phyloP scores from a whole-genome alignment of 2,888 invertebrate genomes.

The Eupeodes latifasciatus region DNA sequence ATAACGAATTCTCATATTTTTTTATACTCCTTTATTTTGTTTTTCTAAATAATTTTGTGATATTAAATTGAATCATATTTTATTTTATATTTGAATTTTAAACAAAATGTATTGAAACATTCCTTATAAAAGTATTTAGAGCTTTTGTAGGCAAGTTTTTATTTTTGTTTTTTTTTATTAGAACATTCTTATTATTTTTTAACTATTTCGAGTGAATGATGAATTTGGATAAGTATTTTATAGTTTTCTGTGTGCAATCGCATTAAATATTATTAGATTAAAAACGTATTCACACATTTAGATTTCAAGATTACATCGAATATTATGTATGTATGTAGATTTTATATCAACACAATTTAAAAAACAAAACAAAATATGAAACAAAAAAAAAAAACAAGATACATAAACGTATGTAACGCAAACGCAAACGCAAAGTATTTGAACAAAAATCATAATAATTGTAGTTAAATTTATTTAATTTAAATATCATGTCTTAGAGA shows the following conservation, averaged over 20 bases:
- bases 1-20: conserved; percentile 53
- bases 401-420: conserved; percentile 27
- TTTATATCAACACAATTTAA: conserved; percentile 69
- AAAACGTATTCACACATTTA: conserved; percentile 48
- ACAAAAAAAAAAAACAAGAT: conserved; percentile 21
- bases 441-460: conserved; percentile 34
- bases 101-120: conserved; percentile 26
- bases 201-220: conserved; percentile 30
- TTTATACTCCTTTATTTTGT: conserved; percentile 3
- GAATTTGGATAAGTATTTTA: conserved; percentile 20
- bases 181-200: conserved; percentile 23
- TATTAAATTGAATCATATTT: conserved; percentile 58
- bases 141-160: neutral
- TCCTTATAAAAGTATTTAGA: conserved; percentile 23
- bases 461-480: conserved; percentile 49
- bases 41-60: conserved; percentile 67
- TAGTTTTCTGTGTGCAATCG: conserved; percentile 42
- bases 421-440: conserved; percentile 27
- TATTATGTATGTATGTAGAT: conserved; percentile 76
- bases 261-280: conserved; percentile 48
- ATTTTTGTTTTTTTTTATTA: neutral
- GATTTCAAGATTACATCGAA: conserved; percentile 71
- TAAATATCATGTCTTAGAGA: conserved; percentile 1
- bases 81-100: conserved; percentile 27
- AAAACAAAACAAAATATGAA: conserved; percentile 19